Evolutionary conservation across 2,113 vertebrate genomes (phyloP).

Genomic region (Ciconia maguari): DNA sequence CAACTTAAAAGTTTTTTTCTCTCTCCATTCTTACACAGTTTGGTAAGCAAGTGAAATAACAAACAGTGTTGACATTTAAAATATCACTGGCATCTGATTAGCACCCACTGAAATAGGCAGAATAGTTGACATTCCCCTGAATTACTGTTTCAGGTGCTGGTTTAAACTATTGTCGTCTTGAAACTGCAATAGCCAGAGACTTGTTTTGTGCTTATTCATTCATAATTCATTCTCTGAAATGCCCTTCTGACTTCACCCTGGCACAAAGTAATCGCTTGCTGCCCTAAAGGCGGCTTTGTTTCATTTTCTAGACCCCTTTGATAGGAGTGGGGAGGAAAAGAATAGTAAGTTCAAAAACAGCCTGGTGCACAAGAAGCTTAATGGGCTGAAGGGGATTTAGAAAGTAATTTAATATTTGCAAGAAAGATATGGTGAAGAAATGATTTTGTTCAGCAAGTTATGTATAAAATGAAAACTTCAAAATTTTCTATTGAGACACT

Average conservation of each 20-base stretch:
- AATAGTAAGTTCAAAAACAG: not conserved
- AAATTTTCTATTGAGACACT: not conserved
- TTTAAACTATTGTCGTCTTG: not conserved
- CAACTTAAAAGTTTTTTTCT: not conserved
- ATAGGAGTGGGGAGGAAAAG: not conserved
- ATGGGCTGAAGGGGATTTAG: not conserved
- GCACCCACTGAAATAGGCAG: not conserved
- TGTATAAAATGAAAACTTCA: not conserved
- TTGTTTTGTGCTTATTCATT: not conserved
- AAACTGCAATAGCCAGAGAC: not conserved
- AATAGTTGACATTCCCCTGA: not conserved
- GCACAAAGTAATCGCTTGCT: not conserved
- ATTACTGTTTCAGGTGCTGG: constrained; percentile 1
- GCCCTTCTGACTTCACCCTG: not conserved
- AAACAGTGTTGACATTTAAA: not conserved
- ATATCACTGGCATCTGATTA: not conserved
- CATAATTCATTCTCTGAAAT: not conserved
- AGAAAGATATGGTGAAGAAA: not conserved
- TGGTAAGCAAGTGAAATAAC: not conserved
- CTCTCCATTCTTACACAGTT: not conserved
- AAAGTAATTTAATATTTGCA: not conserved
- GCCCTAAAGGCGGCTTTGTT: constrained; percentile 10
- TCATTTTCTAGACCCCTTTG: not conserved
- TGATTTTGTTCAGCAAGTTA: not conserved
- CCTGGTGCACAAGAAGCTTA: not conserved